Evolutionary conservation across 2,888 invertebrate species (phyloP).

Genomic region (Marronus borbonicus): DNA sequence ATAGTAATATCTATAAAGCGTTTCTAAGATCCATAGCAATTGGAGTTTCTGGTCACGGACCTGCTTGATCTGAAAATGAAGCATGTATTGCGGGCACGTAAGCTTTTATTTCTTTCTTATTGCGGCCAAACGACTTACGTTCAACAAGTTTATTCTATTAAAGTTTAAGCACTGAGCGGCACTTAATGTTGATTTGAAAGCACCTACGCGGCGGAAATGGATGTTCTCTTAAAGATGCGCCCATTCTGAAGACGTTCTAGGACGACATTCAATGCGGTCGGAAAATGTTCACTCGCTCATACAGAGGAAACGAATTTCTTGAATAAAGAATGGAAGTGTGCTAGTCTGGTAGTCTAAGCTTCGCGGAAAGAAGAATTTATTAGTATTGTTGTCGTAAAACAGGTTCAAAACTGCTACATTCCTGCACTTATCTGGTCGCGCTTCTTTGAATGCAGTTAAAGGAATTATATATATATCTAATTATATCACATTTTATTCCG

Average conservation of each 20-base stretch:
- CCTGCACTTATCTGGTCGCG: background rate
- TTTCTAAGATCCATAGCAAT: background rate
- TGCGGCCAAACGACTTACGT: conserved; percentile 23
- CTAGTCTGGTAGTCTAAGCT: too few relatives aligned
- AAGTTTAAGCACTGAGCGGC: conserved; percentile 15
- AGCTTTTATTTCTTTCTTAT: conserved; percentile 33
- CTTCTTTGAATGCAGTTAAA: background rate
- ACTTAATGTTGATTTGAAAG: conserved; percentile 38
- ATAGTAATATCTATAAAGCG: background rate
- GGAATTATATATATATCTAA: too few relatives aligned
- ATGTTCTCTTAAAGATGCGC: conserved; percentile 1
- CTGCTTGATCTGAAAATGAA: conserved; percentile 31
- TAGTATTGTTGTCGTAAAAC: too few relatives aligned
- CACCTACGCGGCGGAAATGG: background rate
- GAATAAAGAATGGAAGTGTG: too few relatives aligned
- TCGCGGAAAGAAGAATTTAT: too few relatives aligned
- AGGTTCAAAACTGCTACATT: too few relatives aligned
- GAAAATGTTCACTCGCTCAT: too few relatives aligned
- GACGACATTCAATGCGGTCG: background rate
- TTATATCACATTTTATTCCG: too few relatives aligned
- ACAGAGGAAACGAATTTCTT: too few relatives aligned
- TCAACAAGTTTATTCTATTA: conserved; percentile 40
- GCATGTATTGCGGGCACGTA: conserved; percentile 36
- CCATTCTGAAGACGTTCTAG: background rate
- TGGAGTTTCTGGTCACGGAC: conserved; percentile 17